Conservation (phyloP, 2,888 invertebrate genomes). For the Oxytorus armatus region DNA sequence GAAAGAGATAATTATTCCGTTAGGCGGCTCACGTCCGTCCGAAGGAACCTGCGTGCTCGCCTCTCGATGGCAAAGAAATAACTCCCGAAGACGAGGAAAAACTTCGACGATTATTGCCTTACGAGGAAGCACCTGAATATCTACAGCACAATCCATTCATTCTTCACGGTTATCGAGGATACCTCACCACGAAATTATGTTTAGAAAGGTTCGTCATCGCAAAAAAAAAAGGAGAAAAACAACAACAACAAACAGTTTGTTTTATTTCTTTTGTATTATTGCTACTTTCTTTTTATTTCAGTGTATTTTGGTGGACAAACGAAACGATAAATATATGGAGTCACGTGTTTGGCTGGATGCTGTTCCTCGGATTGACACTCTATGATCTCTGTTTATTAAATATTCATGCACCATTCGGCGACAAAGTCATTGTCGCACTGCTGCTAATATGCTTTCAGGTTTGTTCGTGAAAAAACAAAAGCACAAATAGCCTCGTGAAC, state of each 20-base stretch:
- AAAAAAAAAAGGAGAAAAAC: background rate
- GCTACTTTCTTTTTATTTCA: constrained; percentile 84
- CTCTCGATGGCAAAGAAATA: constrained; percentile 74
- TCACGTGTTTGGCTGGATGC: constrained; percentile 94
- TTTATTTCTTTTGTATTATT: background rate
- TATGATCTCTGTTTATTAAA: constrained; percentile 93
- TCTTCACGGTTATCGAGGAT: constrained; percentile 93
- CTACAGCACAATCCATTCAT: constrained; percentile 95
- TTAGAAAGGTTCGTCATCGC: constrained; percentile 90
- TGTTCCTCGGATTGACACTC: constrained; percentile 93
- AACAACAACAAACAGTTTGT: background rate
- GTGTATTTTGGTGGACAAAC: constrained; percentile 98
- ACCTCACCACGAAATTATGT: constrained; percentile 92
- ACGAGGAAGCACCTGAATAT: constrained; percentile 91
- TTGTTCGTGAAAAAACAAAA: constrained; percentile 72
- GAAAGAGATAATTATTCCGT: constrained; percentile 23
- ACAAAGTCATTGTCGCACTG: constrained; percentile 93
- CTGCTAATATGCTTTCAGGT: constrained; percentile 96
- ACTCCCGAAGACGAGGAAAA: constrained; percentile 78
- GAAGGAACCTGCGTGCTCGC: constrained; percentile 74
- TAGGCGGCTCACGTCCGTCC: constrained; percentile 71
- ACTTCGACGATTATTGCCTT: constrained; percentile 82
- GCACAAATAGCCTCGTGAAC: background rate
- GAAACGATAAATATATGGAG: constrained; percentile 99
- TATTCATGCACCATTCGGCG: constrained; percentile 91